Evolutionary conservation across 2,797 vertebrate genomes (phyloP), one percentile per base, ranked within the genome.

Genomic region (Odontamblyopus rebecca): DNA sequence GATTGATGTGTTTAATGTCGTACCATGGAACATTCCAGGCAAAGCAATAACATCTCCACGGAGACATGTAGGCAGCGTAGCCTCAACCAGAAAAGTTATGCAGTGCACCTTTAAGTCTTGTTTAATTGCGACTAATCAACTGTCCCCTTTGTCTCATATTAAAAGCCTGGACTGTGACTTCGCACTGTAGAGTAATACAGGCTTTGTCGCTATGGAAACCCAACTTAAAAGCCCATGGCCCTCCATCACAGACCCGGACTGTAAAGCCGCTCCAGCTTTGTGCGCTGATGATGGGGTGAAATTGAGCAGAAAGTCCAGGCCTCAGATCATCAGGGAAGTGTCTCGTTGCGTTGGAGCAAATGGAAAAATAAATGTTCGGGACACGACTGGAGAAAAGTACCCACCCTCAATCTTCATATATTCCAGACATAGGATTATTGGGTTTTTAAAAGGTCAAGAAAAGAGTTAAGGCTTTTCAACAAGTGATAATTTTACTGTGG

Each of bases 161-260:
- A 51, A 9, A 3, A 18, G 16, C 54, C 54, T 26, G 54, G 27
- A 32, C 65, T 67, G 48, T 32, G 48, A 53, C 48, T 18, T 57
- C 67, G 41, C 7, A 53, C 44, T 67, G 15, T 50, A 26, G 13
- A 8, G 53, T 16, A 32, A 68, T 23, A 38, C 60, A 16, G 60
- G 27, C 32, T 30, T 29, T 59, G 53, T 74, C 67, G 3, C 67
- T 61, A 69, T 74, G 67, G 53, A 74, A 69, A 74, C 51, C 35
- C 38, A 48, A 59, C 32, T 56, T 69, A 27, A 74, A 35, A 48
- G 27, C 63, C 23, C 51, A 7, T 15, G 15, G 35, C 50, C 41
- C 63, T 63, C 27, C 50, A 13, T 60, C 54, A 27, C 18, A 53
- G 41, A 16, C 29, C 19, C 18, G 12, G 41, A 44, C n/a, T 59